Base-by-base conservation (phyloP, 2,113 vertebrate genomes). In the Eurystomus gularis region DNA sequence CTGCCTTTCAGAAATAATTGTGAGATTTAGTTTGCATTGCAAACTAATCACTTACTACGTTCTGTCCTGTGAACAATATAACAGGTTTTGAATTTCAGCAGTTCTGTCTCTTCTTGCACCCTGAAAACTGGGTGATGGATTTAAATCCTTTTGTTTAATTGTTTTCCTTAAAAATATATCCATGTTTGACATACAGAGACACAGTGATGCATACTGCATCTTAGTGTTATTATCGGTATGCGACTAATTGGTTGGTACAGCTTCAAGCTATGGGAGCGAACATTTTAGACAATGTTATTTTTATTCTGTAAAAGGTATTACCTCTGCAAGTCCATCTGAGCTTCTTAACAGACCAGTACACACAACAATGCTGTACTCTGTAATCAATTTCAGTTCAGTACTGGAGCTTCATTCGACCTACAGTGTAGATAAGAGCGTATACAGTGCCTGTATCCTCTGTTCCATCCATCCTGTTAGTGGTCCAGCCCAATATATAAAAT, bases 1-100 rank as follows among this genome's bases (percentile, higher is more conserved):
- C 71, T 73, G 77, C 60, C 29, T 95, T 94, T 96, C 75, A 78
- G 71, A 88, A 88, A 91, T 75, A 86, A 85, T 88, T 69, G 76
- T 55, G 80, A 78, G 69, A 66, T 92, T 54, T 91, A 65, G 91
- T 88, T 83, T 87, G n/a, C 61, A 69, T 84, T 78, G 77, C 94
- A 81, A 86, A 91, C 90, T 83, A 86, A 90, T 73, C 79, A 15
- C 82, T 93, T 89, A 37, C 64, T 78, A 6, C 69, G 37, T 81
- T 94, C 64, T 62, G 39, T 83, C 31, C 39, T 91, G 40, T 90
- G 78, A 89, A 60, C 51, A 78, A 66, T 73, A 28, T 65, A 57
- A 33, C 44, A 75, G 46, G 25, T 52, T 89, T 73, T 94, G 68
- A 94, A 54, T 81, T 93, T 81, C 16, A 57, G 49, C 44, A 77